Base-by-base conservation (phyloP, 2,888 invertebrate genomes). In the Noctua janthe region DNA sequence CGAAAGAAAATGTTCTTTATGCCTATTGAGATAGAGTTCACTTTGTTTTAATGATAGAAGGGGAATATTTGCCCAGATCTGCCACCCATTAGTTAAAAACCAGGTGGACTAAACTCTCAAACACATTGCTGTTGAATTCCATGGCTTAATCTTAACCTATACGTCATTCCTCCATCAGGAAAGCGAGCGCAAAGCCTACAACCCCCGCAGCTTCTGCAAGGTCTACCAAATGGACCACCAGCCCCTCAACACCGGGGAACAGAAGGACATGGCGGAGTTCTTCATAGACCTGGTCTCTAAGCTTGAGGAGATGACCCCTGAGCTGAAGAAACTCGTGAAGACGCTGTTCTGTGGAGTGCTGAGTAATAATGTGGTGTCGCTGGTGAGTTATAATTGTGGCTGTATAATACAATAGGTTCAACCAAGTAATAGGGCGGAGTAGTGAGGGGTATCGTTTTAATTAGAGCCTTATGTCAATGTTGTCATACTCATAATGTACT, bases 181-280 rank as follows among this genome's bases (percentile, higher is more conserved):
- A 94, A 99, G 99, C 90, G 99, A 99, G 94, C 97, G 99, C 47
- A 99, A 99, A 94, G 99, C 99, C 0, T 99, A 99, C 95, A 99
- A 99, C 95, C 99, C 99, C 0, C 97, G 99, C 73, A 99, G 99
- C 89, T 99, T 99, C 94, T 99, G 99, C 94, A 99, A 99, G 89
- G 99, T 99, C 0, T 99, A 99, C 95, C 99, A 99, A 76, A 99
- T 99, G 99, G 99, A 99, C 94, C 99, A 99, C 93, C 99, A 99
- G 93, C 99, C 99, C 0, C 95, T 99, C 13, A 99, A 99, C 94
- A 99, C 99, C 0, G 99, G 99, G 0, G 99, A 99, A 93, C 99
- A 99, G 95, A 99, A 99, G 93, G 99, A 99, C 93, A 99, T 99
- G 99, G 99, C 99, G 0, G 99, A 99, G 95, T 99, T 99, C 96